Evolutionary conservation across 2,888 invertebrate species (phyloP).

Genomic region (Clistopyga incitator): DNA sequence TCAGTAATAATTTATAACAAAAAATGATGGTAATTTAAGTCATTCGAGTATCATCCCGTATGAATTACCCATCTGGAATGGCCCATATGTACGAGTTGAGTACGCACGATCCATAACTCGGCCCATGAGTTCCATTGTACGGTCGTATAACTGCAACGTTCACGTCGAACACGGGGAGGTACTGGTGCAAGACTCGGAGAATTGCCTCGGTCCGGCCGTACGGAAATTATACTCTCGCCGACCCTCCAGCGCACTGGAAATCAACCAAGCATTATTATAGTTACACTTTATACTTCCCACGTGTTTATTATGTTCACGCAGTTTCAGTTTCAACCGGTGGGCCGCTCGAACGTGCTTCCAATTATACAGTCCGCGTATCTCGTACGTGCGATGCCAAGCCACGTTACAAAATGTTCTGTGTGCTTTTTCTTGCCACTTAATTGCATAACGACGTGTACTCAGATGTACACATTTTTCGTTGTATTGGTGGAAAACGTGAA

Average conservation of each 20-base stretch:
- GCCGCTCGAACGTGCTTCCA: slow-evolving; percentile 32
- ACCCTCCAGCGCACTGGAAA: slow-evolving; percentile 35
- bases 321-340: slow-evolving; percentile 28
- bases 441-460: too few species aligned
- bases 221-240: slow-evolving; percentile 34
- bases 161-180: slow-evolving; percentile 20
- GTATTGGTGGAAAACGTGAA: too few species aligned
- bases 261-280: slow-evolving; percentile 41
- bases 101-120: neutral
- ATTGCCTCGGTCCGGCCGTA: slow-evolving; percentile 18
- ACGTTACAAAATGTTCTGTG: slow-evolving; percentile 4
- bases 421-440: neutral
- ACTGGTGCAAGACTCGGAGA: slow-evolving; percentile 6
- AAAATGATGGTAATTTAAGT: neutral
- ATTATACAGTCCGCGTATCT: slow-evolving; percentile 34
- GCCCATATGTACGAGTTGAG: neutral
- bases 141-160: slow-evolving; percentile 29
- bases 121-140: slow-evolving; percentile 1
- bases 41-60: too few species aligned
- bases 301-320: slow-evolving; percentile 32
- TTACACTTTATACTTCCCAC: slow-evolving; percentile 45
- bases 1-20: neutral
- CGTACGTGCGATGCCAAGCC: neutral
- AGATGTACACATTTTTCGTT: too few species aligned
- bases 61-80: neutral